Conservation (phyloP, 64 coral and sea anemone genomes). For the Actinia tenebrosa region DNA sequence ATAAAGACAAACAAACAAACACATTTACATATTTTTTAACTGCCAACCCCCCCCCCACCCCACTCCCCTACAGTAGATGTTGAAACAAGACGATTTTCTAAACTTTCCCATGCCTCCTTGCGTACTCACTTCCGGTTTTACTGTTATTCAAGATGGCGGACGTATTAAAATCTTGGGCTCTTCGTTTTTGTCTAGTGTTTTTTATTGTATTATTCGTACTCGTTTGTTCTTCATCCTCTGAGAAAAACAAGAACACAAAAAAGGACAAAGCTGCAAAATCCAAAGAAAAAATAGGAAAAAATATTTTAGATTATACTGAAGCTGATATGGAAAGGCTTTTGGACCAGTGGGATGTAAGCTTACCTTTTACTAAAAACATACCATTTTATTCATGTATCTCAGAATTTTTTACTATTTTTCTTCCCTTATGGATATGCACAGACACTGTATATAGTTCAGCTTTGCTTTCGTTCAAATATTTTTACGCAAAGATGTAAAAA, state of each 20-base stretch:
- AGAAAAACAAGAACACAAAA: constrained; percentile 42
- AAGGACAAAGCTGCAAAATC: constrained; percentile 63
- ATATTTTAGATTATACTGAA: constrained; percentile 89
- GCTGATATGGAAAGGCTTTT: constrained; percentile 67
- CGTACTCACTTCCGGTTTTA: constrained; percentile 33
- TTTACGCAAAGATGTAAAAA: no score
- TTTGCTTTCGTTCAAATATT: no score
- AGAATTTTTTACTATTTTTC: not conserved
- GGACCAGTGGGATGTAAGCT: constrained; percentile 95
- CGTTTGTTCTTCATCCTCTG: constrained; percentile 6
- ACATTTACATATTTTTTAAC: no score
- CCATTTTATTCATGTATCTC: not conserved
- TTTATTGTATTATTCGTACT: constrained; percentile 1
- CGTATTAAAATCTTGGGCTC: not conserved
- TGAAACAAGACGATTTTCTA: no score
- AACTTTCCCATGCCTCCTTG: constrained; percentile 2
- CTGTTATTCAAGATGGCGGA: constrained; percentile 38
- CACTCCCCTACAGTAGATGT: no score
- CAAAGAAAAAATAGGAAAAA: constrained; percentile 84
- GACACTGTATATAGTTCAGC: not conserved
- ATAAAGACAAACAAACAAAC: no score
- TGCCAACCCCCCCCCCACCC: no score
- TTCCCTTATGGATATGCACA: not conserved
- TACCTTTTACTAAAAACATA: not conserved
- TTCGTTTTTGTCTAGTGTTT: constrained; percentile 18